phyloP scores from a whole-genome alignment of 2,797 vertebrate species.

The Brotogeris chrysoptera region DNA sequence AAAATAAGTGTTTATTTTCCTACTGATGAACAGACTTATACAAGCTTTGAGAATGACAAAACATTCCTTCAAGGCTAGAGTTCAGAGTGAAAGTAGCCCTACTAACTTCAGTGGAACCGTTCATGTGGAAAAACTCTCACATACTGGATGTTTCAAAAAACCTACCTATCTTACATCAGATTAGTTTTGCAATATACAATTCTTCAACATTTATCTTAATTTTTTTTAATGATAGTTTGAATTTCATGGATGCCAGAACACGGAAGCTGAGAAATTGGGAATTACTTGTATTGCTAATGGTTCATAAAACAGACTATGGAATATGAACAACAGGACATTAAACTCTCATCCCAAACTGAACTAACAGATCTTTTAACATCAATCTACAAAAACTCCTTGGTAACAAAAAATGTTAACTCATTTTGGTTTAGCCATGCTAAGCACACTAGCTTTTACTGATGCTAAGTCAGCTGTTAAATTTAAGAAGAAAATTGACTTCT shows the following conservation, averaged over 20 bases:
- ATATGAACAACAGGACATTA: background rate
- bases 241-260: background rate
- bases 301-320: background rate
- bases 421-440: background rate
- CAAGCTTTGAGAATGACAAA: background rate
- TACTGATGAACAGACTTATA: background rate
- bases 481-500: background rate
- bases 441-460: background rate
- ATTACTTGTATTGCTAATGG: background rate
- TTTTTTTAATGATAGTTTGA: background rate
- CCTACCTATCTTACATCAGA: background rate
- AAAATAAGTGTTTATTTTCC: background rate
- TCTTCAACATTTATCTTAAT: background rate
- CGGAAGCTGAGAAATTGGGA: background rate
- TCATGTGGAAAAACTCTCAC: background rate
- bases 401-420: background rate
- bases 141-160: background rate
- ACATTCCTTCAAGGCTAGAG: background rate
- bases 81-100: background rate
- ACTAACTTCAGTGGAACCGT: background rate
- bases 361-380: background rate
- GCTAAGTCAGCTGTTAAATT: background rate
- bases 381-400: background rate
- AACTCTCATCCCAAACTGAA: background rate
- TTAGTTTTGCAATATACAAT: background rate